Base-by-base conservation (phyloP, 2,113 vertebrate genomes). In the Oceanites oceanicus region DNA sequence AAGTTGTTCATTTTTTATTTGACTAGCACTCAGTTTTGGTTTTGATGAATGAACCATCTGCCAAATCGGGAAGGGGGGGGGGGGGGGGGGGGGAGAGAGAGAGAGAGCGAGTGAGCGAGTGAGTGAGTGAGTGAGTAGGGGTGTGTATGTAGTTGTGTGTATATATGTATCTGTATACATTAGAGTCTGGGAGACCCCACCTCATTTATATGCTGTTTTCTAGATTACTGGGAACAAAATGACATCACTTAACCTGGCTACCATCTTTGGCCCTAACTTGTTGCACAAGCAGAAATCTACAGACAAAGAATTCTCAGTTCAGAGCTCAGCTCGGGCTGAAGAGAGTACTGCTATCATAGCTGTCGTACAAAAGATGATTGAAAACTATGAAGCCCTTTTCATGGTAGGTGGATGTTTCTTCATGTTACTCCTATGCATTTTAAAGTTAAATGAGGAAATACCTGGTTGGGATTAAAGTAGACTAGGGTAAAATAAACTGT, bases 221-320 rank as follows among this genome's bases (percentile, higher is more conserved):
- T 93, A 99, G 99, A 93, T 99, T 72, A 98, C 98, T 87, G 99
- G 99, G 94, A 99, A 99, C 98, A 99, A 99, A 98, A 99, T 99
- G 99, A 99, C 99, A 19, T 98, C 99, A 1, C 98, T 99, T 44
- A 99, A 99, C 94, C 97, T 99, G 97, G 99, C 99, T 76, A 99
- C 99, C 74, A 99, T 99, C 97, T 99, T 99, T 94, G 99, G 99
- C 36, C 99, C 99, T 89, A 99, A 99, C 94, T 97, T 99, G 68
- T 97, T 99, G 75, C 99, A 99, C 97, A 99, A 99, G 97, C 99
- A 99, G 95, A 99, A 99, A 91, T 99, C 98, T 86, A 98, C 99
- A 7, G 99, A 99, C 98, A 99, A 99, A 93, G 99, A 99, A 97
- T 99, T 99, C 98, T 98, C 98, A 0, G 99, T 99, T 38, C 98